A percentile compares a stretch with the other conserved stretches of the same genome.
phyloP scores from a whole-genome alignment of 2,888 invertebrate genomes.

The Saturnia pavonia region DNA sequence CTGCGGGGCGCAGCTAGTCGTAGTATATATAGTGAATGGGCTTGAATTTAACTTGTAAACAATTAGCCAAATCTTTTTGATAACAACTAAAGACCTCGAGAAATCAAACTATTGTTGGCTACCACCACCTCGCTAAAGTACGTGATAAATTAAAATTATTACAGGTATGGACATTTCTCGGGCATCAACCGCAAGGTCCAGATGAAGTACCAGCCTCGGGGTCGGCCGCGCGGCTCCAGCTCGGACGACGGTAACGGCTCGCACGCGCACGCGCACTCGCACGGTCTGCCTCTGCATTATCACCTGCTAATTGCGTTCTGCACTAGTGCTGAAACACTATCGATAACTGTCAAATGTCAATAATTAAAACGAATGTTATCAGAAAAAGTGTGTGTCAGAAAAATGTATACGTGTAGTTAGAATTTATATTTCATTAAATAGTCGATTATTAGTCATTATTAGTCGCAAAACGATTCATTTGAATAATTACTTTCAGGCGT shows the following conservation, averaged over 20 bases:
- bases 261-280: constrained; percentile 49
- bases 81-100: no score
- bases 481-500: not conserved
- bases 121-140: no score
- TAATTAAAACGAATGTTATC: not conserved
- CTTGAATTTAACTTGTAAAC: no score
- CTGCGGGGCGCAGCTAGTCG: no score
- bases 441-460: no score
- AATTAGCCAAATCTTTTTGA: no score
- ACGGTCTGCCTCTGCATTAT: constrained; percentile 48
- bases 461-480: not conserved
- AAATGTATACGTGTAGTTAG: no score
- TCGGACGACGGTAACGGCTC: constrained; percentile 94
- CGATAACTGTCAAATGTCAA: not conserved
- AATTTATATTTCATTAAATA: no score
- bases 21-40: no score
- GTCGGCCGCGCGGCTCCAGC: constrained; percentile 94
- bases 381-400: no score
- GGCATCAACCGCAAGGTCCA: constrained; percentile 99
- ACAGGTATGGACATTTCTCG: constrained; percentile 99
- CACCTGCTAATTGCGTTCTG: constrained; percentile 14
- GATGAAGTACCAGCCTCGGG: constrained; percentile 99
- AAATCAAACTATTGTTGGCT: no score
- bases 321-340: not conserved
- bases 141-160: constrained; percentile 13